Evolutionary conservation across 2,113 vertebrate species (phyloP).

Genomic region (Pangasianodon hypophthalmus): DNA sequence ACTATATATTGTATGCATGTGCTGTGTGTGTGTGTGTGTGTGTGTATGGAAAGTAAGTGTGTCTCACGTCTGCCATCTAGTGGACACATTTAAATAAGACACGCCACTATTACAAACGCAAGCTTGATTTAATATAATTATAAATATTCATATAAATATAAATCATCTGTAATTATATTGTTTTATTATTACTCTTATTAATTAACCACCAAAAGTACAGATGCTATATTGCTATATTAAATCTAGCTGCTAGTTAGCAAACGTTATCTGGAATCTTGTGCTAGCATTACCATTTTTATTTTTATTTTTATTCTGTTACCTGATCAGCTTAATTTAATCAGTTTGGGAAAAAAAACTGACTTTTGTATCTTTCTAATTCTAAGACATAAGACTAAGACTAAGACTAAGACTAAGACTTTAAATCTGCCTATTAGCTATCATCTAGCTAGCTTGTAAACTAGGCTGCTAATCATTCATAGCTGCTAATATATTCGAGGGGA

Average conservation of each 20-base stretch:
- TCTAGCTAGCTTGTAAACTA: neutral
- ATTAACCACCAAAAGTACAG: neutral
- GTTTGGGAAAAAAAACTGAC: neutral
- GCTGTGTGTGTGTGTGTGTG: no score
- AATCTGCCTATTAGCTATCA: neutral
- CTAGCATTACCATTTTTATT: neutral
- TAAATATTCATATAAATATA: neutral
- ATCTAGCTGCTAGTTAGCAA: neutral
- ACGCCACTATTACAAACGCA: neutral
- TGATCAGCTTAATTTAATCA: neutral
- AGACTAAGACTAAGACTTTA: no score
- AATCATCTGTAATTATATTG: neutral
- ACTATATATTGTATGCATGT: no score
- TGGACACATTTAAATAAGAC: neutral
- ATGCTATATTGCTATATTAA: neutral
- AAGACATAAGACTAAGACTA: no score
- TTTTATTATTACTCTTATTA: neutral
- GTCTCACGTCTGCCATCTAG: neutral
- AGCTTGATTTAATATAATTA: neutral
- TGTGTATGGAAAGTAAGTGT: neutral
- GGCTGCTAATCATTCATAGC: neutral
- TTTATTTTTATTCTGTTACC: neutral
- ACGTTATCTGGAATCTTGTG: neutral
- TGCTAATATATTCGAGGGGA: neutral
- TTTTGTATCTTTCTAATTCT: neutral